A percentile compares a stretch with the other conserved stretches of the same genome.
These are phyloP conservation scores for Beroe ovata DNA, from an alignment of 37 sponge, comb jelly and placozoan genomes.

Conservation along the genomic window DNA sequence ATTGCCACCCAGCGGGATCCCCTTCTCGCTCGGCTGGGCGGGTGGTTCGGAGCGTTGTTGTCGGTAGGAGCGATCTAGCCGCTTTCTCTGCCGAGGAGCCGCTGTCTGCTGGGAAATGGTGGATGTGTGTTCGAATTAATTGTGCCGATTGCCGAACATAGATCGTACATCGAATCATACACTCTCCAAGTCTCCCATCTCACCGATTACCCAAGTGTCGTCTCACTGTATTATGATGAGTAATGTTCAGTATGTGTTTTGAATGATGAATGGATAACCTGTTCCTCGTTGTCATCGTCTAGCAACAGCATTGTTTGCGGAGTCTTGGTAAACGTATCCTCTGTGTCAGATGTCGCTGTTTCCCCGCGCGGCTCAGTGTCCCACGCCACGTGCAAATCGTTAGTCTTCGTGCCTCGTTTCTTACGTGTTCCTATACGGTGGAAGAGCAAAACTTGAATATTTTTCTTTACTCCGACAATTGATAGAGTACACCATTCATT, in stretches of 20 bases:
- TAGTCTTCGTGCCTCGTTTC: neutral
- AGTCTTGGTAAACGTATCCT: conserved; percentile 1
- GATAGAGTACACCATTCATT: too few relatives aligned
- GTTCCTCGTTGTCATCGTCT: conserved; percentile 12
- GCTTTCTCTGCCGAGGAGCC: neutral
- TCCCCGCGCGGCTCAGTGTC: conserved; percentile 11
- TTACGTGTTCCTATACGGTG: neutral
- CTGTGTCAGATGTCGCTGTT: neutral
- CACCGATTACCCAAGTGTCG: too few relatives aligned
- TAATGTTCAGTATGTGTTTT: too few relatives aligned
- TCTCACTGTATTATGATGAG: too few relatives aligned
- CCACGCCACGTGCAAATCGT: conserved; percentile 25
- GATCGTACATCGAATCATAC: too few relatives aligned
- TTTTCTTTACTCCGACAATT: too few relatives aligned
- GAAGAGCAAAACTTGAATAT: too few relatives aligned
- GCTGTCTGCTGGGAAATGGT: too few relatives aligned
- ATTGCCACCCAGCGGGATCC: neutral
- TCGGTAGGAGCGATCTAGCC: neutral
- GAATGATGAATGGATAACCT: too few relatives aligned
- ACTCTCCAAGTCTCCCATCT: too few relatives aligned
- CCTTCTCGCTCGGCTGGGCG: neutral
- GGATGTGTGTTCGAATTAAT: too few relatives aligned
- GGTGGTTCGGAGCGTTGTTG: conserved; percentile 18
- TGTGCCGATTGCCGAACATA: too few relatives aligned
- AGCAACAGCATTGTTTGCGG: conserved; percentile 52